phyloP scores from a whole-genome alignment of 2,888 invertebrate genomes.

The Aleiodes leptofemur region DNA sequence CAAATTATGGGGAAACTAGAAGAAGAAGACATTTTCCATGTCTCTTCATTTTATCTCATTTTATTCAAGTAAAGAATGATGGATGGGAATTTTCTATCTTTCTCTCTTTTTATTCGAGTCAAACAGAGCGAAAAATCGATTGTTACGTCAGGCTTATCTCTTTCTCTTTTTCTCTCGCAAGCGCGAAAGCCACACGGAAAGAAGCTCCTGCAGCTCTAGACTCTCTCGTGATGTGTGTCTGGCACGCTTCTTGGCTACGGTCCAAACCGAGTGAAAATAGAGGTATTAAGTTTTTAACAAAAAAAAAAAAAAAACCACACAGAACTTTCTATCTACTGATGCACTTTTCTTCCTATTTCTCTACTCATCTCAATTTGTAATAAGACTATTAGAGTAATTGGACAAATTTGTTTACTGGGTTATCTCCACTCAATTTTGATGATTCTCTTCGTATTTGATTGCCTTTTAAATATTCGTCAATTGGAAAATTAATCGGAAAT shows the following conservation, averaged over 20 bases:
- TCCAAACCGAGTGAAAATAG: conserved; percentile 44
- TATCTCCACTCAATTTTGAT: not conserved
- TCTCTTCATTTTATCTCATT: too few relatives aligned
- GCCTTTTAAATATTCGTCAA: not conserved
- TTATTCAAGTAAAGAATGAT: too few relatives aligned
- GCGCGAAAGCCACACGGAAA: not conserved
- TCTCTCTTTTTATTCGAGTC: too few relatives aligned
- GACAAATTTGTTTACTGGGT: not conserved
- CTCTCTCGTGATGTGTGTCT: conserved; percentile 28
- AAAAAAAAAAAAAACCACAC: not conserved
- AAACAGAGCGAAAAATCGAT: conserved; percentile 29
- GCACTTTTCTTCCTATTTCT: conserved; percentile 11
- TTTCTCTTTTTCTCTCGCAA: not conserved
- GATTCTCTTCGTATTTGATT: too few relatives aligned
- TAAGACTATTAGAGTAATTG: conserved; percentile 12
- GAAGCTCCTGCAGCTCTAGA: conserved; percentile 2
- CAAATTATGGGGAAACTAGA: too few relatives aligned
- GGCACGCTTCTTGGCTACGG: conserved; percentile 27
- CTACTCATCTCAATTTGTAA: conserved; percentile 3
- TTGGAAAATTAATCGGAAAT: too few relatives aligned
- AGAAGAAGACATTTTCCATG: too few relatives aligned
- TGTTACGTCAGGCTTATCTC: conserved; percentile 31
- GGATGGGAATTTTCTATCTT: too few relatives aligned
- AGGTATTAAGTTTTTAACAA: not conserved
- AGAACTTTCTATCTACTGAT: conserved; percentile 17